Conservation (phyloP, 2,113 vertebrate genomes). For the Macaca fascicularis region DNA sequence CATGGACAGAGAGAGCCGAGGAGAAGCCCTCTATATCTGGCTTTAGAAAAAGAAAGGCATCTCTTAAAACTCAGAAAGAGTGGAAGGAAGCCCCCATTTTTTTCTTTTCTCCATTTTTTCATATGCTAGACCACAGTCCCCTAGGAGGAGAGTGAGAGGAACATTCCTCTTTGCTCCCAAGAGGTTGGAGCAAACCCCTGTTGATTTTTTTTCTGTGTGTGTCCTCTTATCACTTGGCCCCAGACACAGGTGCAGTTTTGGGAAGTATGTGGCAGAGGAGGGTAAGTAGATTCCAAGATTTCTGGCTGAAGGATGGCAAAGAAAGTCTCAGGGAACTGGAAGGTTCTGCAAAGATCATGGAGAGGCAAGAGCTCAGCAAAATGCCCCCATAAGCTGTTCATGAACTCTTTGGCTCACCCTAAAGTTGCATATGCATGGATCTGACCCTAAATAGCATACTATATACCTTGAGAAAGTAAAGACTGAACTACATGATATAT, state of each 20-base stretch:
- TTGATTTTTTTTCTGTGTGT: neutral
- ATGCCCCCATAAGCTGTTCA: neutral
- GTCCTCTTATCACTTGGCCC: neutral
- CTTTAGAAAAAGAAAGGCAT: neutral
- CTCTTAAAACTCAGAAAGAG: neutral
- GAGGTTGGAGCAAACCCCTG: neutral
- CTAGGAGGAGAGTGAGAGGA: neutral
- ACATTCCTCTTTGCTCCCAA: neutral
- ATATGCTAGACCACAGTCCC: neutral
- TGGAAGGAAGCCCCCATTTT: neutral
- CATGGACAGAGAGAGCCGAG: neutral
- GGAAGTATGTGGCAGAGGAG: neutral
- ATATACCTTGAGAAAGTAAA: neutral
- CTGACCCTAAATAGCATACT: neutral
- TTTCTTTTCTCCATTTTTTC: neutral
- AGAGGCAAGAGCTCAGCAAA: neutral
- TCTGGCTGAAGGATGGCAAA: neutral
- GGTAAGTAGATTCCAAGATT: neutral
- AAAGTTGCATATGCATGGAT: neutral
- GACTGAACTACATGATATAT: neutral
- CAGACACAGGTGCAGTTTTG: neutral
- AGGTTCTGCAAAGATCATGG: neutral
- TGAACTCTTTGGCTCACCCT: neutral
- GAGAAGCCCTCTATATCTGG: neutral
- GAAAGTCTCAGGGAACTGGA: neutral